Evolutionary conservation across 2,113 vertebrate species (phyloP), one percentile per base, ranked within the genome.

Genomic region (Lota lota): DNA sequence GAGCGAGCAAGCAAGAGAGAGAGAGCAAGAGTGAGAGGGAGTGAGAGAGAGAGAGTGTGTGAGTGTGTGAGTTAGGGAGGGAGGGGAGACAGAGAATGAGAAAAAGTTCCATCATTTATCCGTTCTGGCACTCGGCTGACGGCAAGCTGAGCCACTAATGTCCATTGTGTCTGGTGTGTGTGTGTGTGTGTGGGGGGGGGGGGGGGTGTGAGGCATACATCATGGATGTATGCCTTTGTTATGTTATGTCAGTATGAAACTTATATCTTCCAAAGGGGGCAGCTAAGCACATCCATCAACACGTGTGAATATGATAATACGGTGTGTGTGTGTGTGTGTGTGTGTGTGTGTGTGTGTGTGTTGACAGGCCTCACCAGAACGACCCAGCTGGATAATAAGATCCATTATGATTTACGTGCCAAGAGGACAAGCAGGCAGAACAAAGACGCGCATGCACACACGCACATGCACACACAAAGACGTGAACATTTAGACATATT

Each of bases 301-400:
- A 74, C 59, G 61, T 61, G 66, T 63, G 62, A 61, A 72, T 75
- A 82, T 76, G 70, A 70, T 65, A 60, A 22, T 60, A 7, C 19
- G 64, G 14, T 14, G 17, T 17, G 5, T 50, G 50, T 12, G 58
- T 60, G 70, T 24, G 40, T 58, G 59, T 58, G 63, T 19, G 10
- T 72, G 19, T 60, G 50, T 67, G 28, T 60, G 62, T 74, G 57
- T 76, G 75, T 47, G 36, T 73, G 63, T 73, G 69, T 63, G 20
- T 63, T 36, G 89, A 88, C 84, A 86, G 84, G 82, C 87, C 82
- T 83, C 81, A 86, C 82, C 88, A 84, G 88, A 75, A 74, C 84
- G 72, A 84, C 85, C 85, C 85, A 84, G 88, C 83, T 83, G 85
- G 88, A 88, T 88, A 89, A 89, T 87, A 83, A 89, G 85, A 90